Evolutionary conservation across 2,113 vertebrate species (phyloP).

Genomic region (Leptocoma aspasia): DNA sequence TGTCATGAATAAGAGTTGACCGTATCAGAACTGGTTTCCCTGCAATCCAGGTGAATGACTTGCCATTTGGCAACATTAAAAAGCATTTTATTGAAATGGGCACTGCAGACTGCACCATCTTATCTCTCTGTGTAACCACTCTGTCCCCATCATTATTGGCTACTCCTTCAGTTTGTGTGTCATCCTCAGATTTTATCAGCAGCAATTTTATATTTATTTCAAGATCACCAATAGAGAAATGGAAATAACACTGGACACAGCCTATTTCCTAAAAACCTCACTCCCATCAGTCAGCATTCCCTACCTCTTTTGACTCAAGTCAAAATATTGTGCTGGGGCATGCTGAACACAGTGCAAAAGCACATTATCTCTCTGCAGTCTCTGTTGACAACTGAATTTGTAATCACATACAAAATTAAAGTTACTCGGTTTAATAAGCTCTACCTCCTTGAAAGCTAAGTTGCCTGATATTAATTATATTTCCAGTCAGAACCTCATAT

Average conservation of each 20-base stretch:
- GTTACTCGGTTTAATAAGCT: neutral
- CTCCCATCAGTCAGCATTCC: neutral
- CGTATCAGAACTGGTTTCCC: neutral
- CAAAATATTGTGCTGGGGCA: neutral
- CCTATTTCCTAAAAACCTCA: neutral
- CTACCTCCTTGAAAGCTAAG: neutral
- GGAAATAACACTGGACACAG: neutral
- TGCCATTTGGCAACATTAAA: neutral
- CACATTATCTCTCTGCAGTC: neutral
- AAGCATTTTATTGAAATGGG: neutral
- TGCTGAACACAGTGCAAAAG: neutral
- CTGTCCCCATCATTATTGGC: neutral
- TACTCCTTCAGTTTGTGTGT: neutral
- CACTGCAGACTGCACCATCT: neutral
- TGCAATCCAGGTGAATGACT: neutral
- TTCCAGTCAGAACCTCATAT: neutral
- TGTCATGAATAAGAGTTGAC: neutral
- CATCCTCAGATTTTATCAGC: slow-evolving; percentile 10
- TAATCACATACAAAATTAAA: neutral
- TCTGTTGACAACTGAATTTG: neutral
- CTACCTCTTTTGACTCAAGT: neutral
- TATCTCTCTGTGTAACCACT: neutral
- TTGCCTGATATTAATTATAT: neutral
- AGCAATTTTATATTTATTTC: slow-evolving; percentile 35
- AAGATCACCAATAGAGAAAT: neutral